Evolutionary conservation across 2,113 vertebrate genomes (phyloP), one percentile per base, ranked within the genome.

Genomic region (Etia nguti): DNA sequence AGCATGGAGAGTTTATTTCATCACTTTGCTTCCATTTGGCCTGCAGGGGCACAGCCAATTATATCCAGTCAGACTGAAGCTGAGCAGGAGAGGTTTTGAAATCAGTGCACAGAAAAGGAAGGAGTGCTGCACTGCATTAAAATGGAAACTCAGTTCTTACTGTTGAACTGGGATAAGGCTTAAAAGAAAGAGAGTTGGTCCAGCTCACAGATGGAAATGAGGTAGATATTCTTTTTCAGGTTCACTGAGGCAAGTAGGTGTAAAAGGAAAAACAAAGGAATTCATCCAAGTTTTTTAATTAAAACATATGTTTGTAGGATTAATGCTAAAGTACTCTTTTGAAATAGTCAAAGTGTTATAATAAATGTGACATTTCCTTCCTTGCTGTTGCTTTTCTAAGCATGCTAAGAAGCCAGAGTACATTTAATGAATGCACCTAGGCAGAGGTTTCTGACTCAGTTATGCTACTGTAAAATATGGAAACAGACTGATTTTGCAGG

Each of bases 21-120:
- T 83, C 46, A 54, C 65, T 89, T 86, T 62, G 59, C 34, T 79
- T 91, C 70, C 75, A 80, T 89, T 92, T 91, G 85, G 84, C 92
- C 92, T 88, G 82, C 86, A 93, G 91, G 88, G 73, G 52, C 65
- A 46, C 62, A 79, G 70, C 89, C 94, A 95, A 95, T 96, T 94
- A 94, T 84, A 94, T 73, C 80, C 84, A 79, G 89, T 91, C 92
- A 89, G 90, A 89, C 50, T 85, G 79, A 55, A 81, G 87, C 85
- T 79, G 90, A 92, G 86, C 83, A 9, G 62, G 50, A 91, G 84
- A 82, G 84, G 79, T 80, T 91, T 81, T 90, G 92, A 89, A 43
- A 91, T 90, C 57, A 87, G 38, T 4, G 31, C 65, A 70, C 43
- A 54, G 79, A 57, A 82, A 86, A 86, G 83, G 59, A 43, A 82